Evolutionary conservation across 2,797 vertebrate genomes (phyloP).

Genomic region (Phalanger gymnotis): DNA sequence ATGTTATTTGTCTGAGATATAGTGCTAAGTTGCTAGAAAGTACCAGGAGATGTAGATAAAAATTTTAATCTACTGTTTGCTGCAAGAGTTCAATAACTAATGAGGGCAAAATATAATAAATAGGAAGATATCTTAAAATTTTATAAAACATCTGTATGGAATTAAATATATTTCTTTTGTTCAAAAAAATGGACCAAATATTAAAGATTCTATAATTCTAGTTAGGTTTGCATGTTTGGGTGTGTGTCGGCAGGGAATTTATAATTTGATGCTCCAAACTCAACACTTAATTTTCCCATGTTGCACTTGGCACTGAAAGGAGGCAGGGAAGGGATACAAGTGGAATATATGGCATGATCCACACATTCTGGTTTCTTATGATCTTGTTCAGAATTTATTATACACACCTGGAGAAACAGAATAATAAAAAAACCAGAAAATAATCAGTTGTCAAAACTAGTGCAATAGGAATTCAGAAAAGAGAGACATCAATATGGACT

Average conservation of each 20-base stretch:
- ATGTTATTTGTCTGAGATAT: constrained; percentile 13
- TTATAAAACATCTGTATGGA: background rate
- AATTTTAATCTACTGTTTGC: background rate
- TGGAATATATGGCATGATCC: background rate
- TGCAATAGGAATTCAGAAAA: constrained; percentile 2
- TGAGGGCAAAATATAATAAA: constrained; percentile 39
- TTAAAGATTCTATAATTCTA: constrained; percentile 18
- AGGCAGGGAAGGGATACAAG: background rate
- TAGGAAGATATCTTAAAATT: background rate
- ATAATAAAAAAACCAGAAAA: background rate
- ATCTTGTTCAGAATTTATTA: background rate
- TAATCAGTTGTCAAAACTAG: background rate
- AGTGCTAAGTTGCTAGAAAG: background rate
- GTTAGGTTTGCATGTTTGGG: background rate
- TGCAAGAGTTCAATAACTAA: constrained; percentile 4
- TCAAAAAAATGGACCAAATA: constrained; percentile 9
- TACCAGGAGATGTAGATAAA: background rate
- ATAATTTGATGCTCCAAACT: constrained; percentile 36
- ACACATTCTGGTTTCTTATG: background rate
- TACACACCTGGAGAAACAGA: background rate
- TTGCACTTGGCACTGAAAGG: constrained; percentile 11
- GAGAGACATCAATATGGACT: background rate
- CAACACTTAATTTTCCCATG: background rate
- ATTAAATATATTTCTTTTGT: background rate
- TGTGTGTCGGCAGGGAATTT: background rate